Conservation (phyloP, 2,888 invertebrate species). For the Tricholauxania praeusta region DNA sequence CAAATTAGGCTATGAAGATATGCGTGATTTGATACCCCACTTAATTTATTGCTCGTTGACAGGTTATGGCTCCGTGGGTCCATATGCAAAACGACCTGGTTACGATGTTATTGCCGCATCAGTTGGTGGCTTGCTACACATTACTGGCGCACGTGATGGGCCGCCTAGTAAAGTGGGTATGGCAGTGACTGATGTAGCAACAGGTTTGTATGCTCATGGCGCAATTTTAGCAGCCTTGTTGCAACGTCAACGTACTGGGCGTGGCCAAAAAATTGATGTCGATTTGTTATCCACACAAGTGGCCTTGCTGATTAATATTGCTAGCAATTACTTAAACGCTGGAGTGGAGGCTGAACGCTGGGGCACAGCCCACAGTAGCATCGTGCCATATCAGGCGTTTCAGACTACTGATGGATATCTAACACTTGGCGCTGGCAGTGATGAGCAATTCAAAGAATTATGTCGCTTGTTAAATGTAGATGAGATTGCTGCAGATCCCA, state of each 20-base stretch:
- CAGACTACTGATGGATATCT: conserved; percentile 84
- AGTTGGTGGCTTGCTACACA: conserved; percentile 88
- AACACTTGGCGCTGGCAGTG: conserved; percentile 89
- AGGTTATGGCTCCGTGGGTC: conserved; percentile 90
- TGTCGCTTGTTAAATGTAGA: conserved; percentile 75
- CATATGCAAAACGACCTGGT: conserved; percentile 88
- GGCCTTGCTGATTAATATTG: conserved; percentile 88
- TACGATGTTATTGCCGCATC: conserved; percentile 97
- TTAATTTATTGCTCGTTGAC: conserved; percentile 94
- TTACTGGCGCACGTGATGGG: conserved; percentile 87
- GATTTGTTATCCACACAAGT: conserved; percentile 94
- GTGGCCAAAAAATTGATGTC: conserved; percentile 93
- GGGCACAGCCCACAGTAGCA: conserved; percentile 95
- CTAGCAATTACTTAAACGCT: conserved; percentile 89
- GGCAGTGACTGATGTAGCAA: conserved; percentile 93
- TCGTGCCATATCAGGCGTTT: conserved; percentile 95
- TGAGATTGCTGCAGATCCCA: conserved; percentile 73
- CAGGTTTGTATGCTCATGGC: conserved; percentile 94
- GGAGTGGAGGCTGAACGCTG: conserved; percentile 81
- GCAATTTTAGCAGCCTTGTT: conserved; percentile 93
- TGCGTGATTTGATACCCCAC: conserved; percentile 78
- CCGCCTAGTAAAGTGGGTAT: conserved; percentile 93
- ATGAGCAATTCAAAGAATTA: conserved; percentile 81
- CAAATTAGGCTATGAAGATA: conserved; percentile 82
- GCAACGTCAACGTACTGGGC: conserved; percentile 80